Evolutionary conservation across 2,113 vertebrate species (phyloP).

Genomic region (Zingel zingel): DNA sequence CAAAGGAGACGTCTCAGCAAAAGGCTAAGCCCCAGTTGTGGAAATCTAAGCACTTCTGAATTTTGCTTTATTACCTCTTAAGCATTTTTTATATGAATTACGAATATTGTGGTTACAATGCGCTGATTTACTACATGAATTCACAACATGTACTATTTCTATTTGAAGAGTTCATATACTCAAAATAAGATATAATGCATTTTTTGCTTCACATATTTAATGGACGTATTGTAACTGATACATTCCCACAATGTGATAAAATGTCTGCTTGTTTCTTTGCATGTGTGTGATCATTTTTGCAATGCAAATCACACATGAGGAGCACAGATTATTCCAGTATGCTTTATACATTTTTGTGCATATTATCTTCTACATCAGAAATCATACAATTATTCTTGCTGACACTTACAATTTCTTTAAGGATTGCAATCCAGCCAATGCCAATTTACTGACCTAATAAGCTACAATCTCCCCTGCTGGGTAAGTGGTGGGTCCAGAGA

Average conservation of each 20-base stretch:
- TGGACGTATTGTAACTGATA: not conserved
- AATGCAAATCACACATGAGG: not conserved
- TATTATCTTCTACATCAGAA: not conserved
- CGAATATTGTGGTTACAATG: not conserved
- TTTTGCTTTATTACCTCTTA: slow-evolving; percentile 50
- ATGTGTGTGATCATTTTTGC: not conserved
- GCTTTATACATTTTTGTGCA: not conserved
- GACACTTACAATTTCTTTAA: not conserved
- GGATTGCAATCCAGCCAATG: not conserved
- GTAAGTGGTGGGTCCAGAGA: slow-evolving; percentile 16
- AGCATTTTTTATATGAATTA: slow-evolving; percentile 18
- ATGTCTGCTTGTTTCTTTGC: not conserved
- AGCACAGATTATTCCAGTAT: not conserved
- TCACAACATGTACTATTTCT: not conserved
- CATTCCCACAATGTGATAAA: not conserved
- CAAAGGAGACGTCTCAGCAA: slow-evolving; percentile 60
- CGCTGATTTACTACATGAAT: not conserved
- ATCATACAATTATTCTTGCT: not conserved
- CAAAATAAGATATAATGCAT: not conserved
- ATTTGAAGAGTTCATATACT: not conserved
- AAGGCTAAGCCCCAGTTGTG: slow-evolving; percentile 56
- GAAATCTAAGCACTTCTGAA: slow-evolving; percentile 59
- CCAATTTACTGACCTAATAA: slow-evolving; percentile 27
- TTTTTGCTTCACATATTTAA: not conserved
- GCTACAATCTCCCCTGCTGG: not conserved